Base-by-base conservation (phyloP, 2,113 vertebrate genomes). In the Macrotis lagotis region DNA sequence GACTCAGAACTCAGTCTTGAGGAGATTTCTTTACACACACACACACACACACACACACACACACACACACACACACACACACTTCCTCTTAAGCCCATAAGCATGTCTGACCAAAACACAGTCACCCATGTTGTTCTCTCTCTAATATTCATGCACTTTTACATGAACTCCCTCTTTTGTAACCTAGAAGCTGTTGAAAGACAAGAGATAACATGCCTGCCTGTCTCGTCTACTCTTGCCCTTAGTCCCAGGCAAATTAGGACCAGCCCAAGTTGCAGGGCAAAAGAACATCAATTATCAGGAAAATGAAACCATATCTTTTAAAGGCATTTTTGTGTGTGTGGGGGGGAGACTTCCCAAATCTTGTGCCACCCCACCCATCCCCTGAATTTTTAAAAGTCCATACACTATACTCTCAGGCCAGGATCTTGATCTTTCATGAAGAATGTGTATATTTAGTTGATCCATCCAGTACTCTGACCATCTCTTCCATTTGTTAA, bases 241-340 rank as follows among this genome's bases (percentile, higher is more conserved):
- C 94, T 95, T 94, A 95, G 96, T 97, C 95, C 95, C 97, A 98
- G 98, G 98, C 97, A 98, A 97, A 97, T 98, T 96, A 97, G 98
- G 97, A 97, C 98, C 98, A 97, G 96, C 97, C 98, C 98, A 98
- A 93, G 98, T 98, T 97, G 97, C 97, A 98, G 98, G 98, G 98
- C 97, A 98, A 95, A 96, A 97, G 97, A 97, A 95, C 97, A 97
- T 97, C 96, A 97, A 66, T 93, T 97, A 97, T 96, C 95, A 98
- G 94, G 97, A 94, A 96, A 96, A 98, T 94, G 96, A 95, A 96
- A 94, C 95, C 91, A 95, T 52, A 96, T 96, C 96, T 97, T 94
- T 91, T 88, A 98, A 97, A 95, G 93, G 53, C 55, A 37, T 50
- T 74, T 74, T 74, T n/a, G 89, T 92, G 51, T 88, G 31, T 47